Conservation (phyloP, 2,113 vertebrate genomes). For the Festucalex cinctus region DNA sequence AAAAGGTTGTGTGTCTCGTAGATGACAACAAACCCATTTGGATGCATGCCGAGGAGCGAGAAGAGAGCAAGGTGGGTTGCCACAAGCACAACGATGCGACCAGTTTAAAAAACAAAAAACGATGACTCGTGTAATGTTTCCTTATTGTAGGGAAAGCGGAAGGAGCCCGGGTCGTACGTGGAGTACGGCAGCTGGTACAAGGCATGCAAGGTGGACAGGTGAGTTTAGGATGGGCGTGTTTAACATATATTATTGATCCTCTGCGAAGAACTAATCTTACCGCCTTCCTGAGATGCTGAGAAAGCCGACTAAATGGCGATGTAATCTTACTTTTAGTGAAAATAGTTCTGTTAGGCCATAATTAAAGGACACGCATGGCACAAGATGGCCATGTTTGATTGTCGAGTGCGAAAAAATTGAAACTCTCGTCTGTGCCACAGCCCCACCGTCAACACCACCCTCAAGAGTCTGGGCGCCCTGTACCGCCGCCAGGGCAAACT, state of each 20-base stretch:
- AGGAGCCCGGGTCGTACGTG: conserved; percentile 73
- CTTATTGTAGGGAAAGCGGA: conserved; percentile 71
- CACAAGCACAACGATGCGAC: too few species aligned
- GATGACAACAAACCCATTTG: conserved; percentile 91
- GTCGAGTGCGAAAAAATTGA: too few species aligned
- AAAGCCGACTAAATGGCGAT: background rate
- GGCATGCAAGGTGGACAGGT: conserved; percentile 89
- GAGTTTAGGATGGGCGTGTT: conserved; percentile 10
- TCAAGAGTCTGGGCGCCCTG: conserved; percentile 82
- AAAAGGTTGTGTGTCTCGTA: conserved; percentile 35
- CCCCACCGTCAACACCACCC: conserved; percentile 85
- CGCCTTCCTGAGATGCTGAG: background rate
- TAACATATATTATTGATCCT: too few species aligned
- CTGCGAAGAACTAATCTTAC: too few species aligned
- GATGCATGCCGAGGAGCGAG: conserved; percentile 89
- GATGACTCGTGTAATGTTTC: background rate
- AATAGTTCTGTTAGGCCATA: too few species aligned
- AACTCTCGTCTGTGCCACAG: conserved; percentile 42
- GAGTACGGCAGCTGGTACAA: conserved; percentile 90
- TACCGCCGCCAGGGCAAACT: conserved; percentile 90
- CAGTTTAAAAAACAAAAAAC: background rate
- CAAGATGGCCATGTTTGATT: too few species aligned
- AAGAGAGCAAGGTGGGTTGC: conserved; percentile 81
- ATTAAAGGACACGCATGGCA: too few species aligned
- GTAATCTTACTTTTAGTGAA: too few species aligned